Base-by-base conservation (phyloP, 2,797 vertebrate genomes). In the Hyperoplus lanceolatus region DNA sequence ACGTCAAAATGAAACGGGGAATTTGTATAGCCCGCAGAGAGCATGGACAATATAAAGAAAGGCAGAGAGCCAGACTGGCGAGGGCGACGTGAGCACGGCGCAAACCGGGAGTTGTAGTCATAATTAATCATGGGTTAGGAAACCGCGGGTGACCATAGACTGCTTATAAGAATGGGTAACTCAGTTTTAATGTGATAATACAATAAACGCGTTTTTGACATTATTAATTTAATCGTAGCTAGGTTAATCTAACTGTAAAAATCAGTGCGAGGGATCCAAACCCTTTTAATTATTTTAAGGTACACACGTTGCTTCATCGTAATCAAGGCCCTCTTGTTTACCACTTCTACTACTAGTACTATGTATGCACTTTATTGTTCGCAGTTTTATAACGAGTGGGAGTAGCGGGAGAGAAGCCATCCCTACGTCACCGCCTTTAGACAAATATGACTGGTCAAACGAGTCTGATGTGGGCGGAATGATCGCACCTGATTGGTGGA, bases 321-420 rank as follows among this genome's bases (percentile, higher is more conserved):
- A 1, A 3, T 14, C 1, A 2, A 15, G 0, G 1, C 1, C 14
- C 64, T 53, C 4, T 75, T 79, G 73, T 74, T 64, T 36, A 36
- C 13, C 53, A 74, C 67, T 71, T 66, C 14, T 8, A 11, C 51
- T 18, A 16, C 39, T 65, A 53, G 3, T 64, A 8, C 29, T 29
- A 29, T 29, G 46, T 29, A 29, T 29, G 46, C 84, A 75, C 84
- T 86, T 90, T 88, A 86, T 93, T 93, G 89, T 93, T 81, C 83
- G 57, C 72, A 61, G 79, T 93, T 94, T 93, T 92, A 88, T 94
- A 94, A 94, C 60, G 77, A 70, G 84, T 82, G 75, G 90, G 90
- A 78, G 89, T 71, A 46, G 75, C 69, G 61, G n/a, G 56, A 82
- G 61, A 39, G 6, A 16, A 59, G 48, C 58, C n/a, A 29, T n/a